These are phyloP conservation scores for Aphodius granarius DNA, from an alignment of 2,888 invertebrate species.

Conservation along the genomic window DNA sequence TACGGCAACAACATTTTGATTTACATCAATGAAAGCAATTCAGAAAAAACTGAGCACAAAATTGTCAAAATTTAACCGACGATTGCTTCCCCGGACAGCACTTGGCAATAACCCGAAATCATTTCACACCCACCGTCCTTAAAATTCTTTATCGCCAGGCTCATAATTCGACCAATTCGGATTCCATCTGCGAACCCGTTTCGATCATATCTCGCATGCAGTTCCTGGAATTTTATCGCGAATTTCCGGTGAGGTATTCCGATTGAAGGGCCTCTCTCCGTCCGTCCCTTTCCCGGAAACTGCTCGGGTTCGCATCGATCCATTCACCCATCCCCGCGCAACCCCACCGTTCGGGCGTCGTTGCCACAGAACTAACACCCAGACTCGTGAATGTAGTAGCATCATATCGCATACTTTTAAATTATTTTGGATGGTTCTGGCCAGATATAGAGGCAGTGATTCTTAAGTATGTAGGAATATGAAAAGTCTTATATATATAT, in stretches of 20 bases:
- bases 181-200: slow-evolving; percentile 11
- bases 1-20: too few relatives aligned
- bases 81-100: neutral
- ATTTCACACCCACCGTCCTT: neutral
- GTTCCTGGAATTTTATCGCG: slow-evolving; percentile 6
- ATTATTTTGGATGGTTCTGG: neutral
- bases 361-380: neutral
- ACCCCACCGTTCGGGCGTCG: neutral
- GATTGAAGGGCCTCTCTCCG: slow-evolving; percentile 1
- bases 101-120: neutral
- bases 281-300: slow-evolving; percentile 11
- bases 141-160: neutral
- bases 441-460: neutral
- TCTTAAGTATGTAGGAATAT: too few relatives aligned
- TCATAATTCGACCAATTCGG: slow-evolving; percentile 4
- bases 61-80: neutral
- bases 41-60: neutral
- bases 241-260: slow-evolving; percentile 13
- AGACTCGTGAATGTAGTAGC: neutral
- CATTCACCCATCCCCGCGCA: neutral
- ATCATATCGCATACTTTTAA: neutral
- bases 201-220: slow-evolving; percentile 14
- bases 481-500: too few relatives aligned
- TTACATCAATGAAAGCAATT: too few relatives aligned
- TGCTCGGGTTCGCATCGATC: slow-evolving; percentile 7